Conservation (phyloP, 30 jellyfish, hydroid and myxozoan species). For the Hydractinia echinata region DNA sequence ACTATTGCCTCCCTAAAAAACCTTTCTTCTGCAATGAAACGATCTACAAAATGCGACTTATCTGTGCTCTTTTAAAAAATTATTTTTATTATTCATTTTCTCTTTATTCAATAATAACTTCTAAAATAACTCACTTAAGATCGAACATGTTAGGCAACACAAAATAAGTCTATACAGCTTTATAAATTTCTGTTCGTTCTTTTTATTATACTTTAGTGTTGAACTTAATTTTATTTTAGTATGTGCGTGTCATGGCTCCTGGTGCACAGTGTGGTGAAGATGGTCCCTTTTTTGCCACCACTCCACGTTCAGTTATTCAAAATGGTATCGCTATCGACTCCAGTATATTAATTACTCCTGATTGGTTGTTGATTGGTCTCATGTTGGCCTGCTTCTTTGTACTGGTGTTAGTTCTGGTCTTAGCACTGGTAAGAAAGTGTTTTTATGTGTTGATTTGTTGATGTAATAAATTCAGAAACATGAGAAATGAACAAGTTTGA, state of each 20-base stretch:
- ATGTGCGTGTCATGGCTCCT: slow-evolving; percentile 90
- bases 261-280: slow-evolving; percentile 94
- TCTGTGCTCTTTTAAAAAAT: background rate
- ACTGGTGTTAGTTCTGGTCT: slow-evolving; percentile 59
- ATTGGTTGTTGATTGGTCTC: slow-evolving; percentile 86
- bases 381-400: slow-evolving; percentile 78
- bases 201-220: too few species aligned
- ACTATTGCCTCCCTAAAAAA: too few species aligned
- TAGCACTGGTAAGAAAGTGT: slow-evolving; percentile 63
- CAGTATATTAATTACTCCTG: slow-evolving; percentile 73
- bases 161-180: too few species aligned
- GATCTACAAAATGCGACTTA: background rate
- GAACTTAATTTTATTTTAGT: slow-evolving; percentile 32
- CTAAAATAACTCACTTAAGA: background rate
- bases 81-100: background rate
- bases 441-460: too few species aligned
- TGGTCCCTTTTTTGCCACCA: slow-evolving; percentile 95
- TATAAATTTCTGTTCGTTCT: too few species aligned
- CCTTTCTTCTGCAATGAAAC: too few species aligned
- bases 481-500: too few species aligned
- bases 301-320: slow-evolving; percentile 80
- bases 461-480: too few species aligned
- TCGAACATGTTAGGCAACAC: too few species aligned
- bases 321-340: slow-evolving; percentile 78
- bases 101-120: background rate